These are phyloP conservation scores for Serrognathus titanus DNA, from an alignment of 2,888 invertebrate species.

Conservation along the genomic window DNA sequence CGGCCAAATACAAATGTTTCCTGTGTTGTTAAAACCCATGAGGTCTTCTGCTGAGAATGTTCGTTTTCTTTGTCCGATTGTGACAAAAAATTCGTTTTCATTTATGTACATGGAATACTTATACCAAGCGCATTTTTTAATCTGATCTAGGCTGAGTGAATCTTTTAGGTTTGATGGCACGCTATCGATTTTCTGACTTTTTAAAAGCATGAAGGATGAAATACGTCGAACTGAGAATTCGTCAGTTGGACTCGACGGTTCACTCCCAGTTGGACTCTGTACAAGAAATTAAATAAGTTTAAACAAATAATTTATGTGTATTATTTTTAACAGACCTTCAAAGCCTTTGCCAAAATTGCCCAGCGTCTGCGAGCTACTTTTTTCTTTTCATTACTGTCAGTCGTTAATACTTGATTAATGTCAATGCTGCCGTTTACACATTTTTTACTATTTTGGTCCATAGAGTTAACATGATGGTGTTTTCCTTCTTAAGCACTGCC, in stretches of 20 bases:
- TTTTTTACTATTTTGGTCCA: constrained; percentile 46
- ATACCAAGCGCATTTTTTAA: constrained; percentile 55
- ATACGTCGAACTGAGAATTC: constrained; percentile 58
- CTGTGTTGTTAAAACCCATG: constrained; percentile 80
- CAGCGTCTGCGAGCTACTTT: constrained; percentile 64
- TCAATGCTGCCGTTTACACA: constrained; percentile 41
- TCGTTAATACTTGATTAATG: constrained; percentile 41
- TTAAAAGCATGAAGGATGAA: constrained; percentile 57
- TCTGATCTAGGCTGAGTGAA: constrained; percentile 5
- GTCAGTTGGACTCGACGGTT: constrained; percentile 48
- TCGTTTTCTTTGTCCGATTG: constrained; percentile 59
- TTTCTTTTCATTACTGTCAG: constrained; percentile 45
- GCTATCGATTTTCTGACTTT: constrained; percentile 46
- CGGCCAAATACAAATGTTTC: constrained; percentile 77
- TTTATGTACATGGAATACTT: constrained; percentile 57
- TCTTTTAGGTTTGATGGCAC: constrained; percentile 22
- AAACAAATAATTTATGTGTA: constrained; percentile 10
- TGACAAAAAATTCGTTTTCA: constrained; percentile 52
- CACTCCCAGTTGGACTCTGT: constrained; percentile 47
- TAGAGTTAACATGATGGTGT: constrained; percentile 39
- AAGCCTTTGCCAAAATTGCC: constrained; percentile 66
- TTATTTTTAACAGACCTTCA: constrained; percentile 44
- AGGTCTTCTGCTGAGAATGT: constrained; percentile 67
- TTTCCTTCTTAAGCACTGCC: constrained; percentile 26
- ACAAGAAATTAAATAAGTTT: constrained; percentile 8